A percentile compares a stretch with the other conserved stretches of the same genome.
phyloP scores from a whole-genome alignment of 1,140 invertebrate species.

The Solenopsis invicta region DNA sequence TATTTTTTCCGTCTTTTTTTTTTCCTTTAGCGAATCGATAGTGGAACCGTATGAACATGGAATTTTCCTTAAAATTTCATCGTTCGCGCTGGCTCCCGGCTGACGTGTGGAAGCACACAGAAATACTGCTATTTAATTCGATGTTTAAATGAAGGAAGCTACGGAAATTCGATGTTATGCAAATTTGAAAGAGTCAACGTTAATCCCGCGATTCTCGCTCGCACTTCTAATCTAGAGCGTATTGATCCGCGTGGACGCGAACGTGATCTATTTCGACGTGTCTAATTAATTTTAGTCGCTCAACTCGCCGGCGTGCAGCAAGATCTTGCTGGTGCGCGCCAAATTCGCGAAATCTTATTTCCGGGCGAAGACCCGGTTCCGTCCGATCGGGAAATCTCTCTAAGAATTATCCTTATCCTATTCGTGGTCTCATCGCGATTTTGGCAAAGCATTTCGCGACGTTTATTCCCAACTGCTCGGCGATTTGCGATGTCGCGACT shows the following conservation, averaged over 20 bases:
- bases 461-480: neutral
- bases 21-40: neutral
- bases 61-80: neutral
- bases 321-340: neutral
- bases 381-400: neutral
- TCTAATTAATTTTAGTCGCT: constrained; percentile 47
- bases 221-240: neutral
- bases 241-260: constrained; percentile 20
- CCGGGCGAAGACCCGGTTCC: constrained; percentile 2
- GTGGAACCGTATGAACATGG: neutral
- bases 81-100: neutral
- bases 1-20: neutral
- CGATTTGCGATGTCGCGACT: constrained; percentile 30
- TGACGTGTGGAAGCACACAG: neutral
- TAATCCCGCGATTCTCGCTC: neutral
- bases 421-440: neutral
- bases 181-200: constrained; percentile 13
- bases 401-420: neutral
- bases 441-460: neutral
- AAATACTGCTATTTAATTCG: constrained; percentile 8
- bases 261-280: constrained; percentile 19
- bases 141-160: neutral
- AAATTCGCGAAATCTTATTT: constrained; percentile 31
- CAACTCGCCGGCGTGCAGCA: neutral
- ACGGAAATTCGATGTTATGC: constrained; percentile 20